Evolutionary conservation across 2,113 vertebrate genomes (phyloP).

Genomic region (Nannobrachium achirus): DNA sequence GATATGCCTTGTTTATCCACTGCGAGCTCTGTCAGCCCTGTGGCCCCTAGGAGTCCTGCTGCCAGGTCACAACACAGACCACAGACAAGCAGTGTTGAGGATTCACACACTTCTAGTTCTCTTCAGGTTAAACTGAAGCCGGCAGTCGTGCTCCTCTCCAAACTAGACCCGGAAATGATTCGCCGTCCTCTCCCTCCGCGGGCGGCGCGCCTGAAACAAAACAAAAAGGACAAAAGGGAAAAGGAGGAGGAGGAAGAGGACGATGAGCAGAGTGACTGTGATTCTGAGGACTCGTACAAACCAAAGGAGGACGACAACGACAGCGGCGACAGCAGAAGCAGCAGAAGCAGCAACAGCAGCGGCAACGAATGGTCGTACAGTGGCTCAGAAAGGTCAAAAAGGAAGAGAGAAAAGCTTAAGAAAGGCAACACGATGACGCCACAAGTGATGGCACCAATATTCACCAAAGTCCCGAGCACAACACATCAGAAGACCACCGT

Average conservation of each 20-base stretch:
- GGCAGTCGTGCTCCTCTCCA: too few relatives aligned
- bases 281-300: neutral
- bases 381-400: neutral
- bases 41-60: neutral
- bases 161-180: too few relatives aligned
- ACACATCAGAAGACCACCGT: neutral
- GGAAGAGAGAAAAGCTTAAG: slow-evolving; percentile 22
- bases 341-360: too few relatives aligned
- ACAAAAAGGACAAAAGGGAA: neutral
- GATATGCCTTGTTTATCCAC: neutral
- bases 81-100: neutral
- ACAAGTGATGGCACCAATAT: neutral
- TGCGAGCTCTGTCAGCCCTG: neutral
- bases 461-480: neutral
- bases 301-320: too few relatives aligned
- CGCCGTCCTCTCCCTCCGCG: too few relatives aligned
- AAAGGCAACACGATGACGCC: neutral
- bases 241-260: slow-evolving; percentile 1
- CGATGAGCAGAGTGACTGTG: neutral
- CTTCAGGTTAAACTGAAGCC: too few relatives aligned
- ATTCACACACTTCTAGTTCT: neutral
- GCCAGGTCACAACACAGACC: neutral
- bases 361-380: neutral
- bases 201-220: neutral
- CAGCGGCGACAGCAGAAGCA: too few relatives aligned